Evolutionary conservation across 2,888 invertebrate species (phyloP).

Genomic region (Trachelus troglodyta): DNA sequence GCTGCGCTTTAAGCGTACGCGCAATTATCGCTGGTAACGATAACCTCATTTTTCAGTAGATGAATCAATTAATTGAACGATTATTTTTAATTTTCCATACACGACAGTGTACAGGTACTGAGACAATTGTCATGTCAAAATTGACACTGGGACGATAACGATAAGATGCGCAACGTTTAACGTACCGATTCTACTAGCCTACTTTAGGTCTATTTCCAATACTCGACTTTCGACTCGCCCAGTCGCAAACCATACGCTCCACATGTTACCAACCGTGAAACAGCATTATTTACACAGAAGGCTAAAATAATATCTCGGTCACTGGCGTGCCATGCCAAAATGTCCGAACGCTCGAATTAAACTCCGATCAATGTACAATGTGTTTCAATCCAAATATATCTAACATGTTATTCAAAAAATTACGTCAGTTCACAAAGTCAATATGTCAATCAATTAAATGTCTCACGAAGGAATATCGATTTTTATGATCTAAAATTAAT

Average conservation of each 20-base stretch:
- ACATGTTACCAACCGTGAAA: not conserved
- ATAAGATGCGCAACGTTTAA: not conserved
- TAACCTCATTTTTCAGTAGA: not conserved
- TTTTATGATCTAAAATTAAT: not conserved
- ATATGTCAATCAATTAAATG: not conserved
- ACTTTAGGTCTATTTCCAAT: not conserved
- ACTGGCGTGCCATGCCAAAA: not conserved
- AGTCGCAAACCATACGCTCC: not conserved
- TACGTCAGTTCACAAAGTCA: not conserved
- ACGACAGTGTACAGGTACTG: not conserved
- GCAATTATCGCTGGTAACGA: not conserved
- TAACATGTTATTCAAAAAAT: too few relatives aligned
- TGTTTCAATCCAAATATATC: not conserved
- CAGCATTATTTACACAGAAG: conserved; percentile 6
- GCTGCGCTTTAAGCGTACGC: not conserved
- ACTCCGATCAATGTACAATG: not conserved
- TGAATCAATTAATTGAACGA: not conserved
- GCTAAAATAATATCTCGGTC: conserved; percentile 6
- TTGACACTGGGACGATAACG: not conserved
- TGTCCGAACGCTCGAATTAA: not conserved
- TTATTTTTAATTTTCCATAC: not conserved
- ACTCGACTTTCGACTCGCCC: not conserved
- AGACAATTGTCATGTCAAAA: not conserved
- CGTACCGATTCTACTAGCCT: not conserved
- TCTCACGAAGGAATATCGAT: not conserved